Evolutionary conservation across 1,140 invertebrate species (phyloP).

Genomic region (Dreissena polymorpha): DNA sequence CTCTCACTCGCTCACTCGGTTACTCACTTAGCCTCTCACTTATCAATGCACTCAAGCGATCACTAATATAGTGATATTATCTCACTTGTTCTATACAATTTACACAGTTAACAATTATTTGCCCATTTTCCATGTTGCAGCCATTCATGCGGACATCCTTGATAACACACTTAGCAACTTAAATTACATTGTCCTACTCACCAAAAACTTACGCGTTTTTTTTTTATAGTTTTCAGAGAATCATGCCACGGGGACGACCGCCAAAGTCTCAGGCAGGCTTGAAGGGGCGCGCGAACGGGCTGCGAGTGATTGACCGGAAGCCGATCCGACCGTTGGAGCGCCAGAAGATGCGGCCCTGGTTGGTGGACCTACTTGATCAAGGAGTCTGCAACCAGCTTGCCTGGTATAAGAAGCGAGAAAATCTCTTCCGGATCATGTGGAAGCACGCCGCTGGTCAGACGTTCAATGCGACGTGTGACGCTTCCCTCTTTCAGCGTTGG

Average conservation of each 20-base stretch:
- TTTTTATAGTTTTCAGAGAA: neutral
- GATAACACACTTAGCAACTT: too few relatives aligned
- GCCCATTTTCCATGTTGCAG: too few relatives aligned
- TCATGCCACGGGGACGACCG: constrained; percentile 31
- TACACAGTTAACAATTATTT: too few relatives aligned
- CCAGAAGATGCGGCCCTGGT: constrained; percentile 67
- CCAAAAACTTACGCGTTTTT: too few relatives aligned
- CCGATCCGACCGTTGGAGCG: constrained; percentile 64
- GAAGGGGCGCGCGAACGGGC: neutral
- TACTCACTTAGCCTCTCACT: too few relatives aligned
- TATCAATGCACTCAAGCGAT: too few relatives aligned
- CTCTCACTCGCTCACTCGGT: too few relatives aligned
- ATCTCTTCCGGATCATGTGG: constrained; percentile 70
- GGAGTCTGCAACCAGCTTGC: constrained; percentile 59
- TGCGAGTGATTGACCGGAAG: constrained; percentile 36
- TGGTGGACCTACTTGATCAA: constrained; percentile 61
- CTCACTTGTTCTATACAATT: too few relatives aligned
- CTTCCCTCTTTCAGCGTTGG: constrained; percentile 70
- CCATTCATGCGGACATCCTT: too few relatives aligned
- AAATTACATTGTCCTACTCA: too few relatives aligned
- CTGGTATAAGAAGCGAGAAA: constrained; percentile 66
- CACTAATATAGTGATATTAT: too few relatives aligned
- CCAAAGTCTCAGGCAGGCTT: neutral
- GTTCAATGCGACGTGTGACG: constrained; percentile 64
- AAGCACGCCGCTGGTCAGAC: constrained; percentile 71